Conservation (phyloP, 2,113 vertebrate genomes). For the Rissa tridactyla region DNA sequence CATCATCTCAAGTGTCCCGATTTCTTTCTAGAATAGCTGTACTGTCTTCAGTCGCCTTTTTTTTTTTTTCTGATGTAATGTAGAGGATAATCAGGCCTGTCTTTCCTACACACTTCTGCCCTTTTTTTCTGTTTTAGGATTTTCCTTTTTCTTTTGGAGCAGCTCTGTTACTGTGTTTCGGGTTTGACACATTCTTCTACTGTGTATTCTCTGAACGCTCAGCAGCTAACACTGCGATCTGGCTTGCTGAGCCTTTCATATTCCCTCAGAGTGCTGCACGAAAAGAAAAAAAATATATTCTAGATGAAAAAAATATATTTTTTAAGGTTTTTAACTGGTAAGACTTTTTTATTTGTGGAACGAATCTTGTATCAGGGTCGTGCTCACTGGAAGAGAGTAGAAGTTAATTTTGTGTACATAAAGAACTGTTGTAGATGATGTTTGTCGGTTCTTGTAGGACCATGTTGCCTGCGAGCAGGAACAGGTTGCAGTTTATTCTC, state of each 20-base stretch:
- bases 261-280: neutral
- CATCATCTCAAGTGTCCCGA: constrained; percentile 21
- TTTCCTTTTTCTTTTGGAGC: neutral
- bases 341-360: neutral
- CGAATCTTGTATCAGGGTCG: neutral
- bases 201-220: neutral
- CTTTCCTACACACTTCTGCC: constrained; percentile 4
- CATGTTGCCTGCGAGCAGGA: neutral
- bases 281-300: neutral
- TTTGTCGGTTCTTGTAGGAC: neutral
- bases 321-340: neutral
- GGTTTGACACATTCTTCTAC: constrained; percentile 22
- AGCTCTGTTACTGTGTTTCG: neutral
- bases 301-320: neutral
- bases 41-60: neutral
- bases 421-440: neutral
- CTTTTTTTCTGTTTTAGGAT: constrained; percentile 6
- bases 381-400: neutral
- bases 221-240: neutral
- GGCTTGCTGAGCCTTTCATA: constrained; percentile 23
- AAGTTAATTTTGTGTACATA: neutral
- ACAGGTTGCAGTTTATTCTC: neutral
- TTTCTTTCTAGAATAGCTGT: constrained; percentile 49
- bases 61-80: neutral
- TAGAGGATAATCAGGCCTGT: constrained; percentile 33